Evolutionary conservation across 1,140 invertebrate species (phyloP), one percentile per base, ranked within the genome.

Genomic region (Scaptomyza hsui): DNA sequence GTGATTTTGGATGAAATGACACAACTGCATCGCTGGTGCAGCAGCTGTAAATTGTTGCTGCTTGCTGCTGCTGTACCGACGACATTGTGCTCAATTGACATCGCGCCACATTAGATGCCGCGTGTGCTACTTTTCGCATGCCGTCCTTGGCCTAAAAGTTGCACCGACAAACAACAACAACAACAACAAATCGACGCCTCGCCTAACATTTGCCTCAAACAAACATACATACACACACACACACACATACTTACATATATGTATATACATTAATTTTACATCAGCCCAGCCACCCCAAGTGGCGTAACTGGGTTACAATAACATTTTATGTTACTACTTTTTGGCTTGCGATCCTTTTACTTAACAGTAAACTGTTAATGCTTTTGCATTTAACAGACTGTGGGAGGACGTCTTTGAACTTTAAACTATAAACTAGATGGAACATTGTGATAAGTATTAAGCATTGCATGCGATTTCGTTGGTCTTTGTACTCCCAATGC

Each of bases 1-100:
- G 48, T 71, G 61, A 70, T 70, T 70, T 70, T 63, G 59, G 59
- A 56, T 70, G 67, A 49, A 70, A 70, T 64, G 51, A 64, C 51
- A 52, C 53, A 51, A 56, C 44, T 48, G 16, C 4, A n/a, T 9
- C 48, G 21, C 57, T n/a, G 57, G 37, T 4, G 29, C 16, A 18
- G 16, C 15, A n/a, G 47, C 10, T 21, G 16, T 24, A 16, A 24
- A 24, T 24, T 24, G 24, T 24, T n/a, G 32, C 12, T 12, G 62
- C 21, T 48, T 26, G 13, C 32, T 37, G 41, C 42, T 26, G 45
- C 19, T 45, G 52, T 35, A 48, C 24, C 59, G 51, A 44, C 45
- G 35, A 63, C 52, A 61, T 37, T 57, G 68, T 45, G 47, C 61
- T 52, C 68, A 65, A 65, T 65, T 71, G 39, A 71, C 61, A 57